Evolutionary conservation across 1,140 invertebrate genomes (phyloP), one percentile per base, ranked within the genome.

Genomic region (Diprion similis): DNA sequence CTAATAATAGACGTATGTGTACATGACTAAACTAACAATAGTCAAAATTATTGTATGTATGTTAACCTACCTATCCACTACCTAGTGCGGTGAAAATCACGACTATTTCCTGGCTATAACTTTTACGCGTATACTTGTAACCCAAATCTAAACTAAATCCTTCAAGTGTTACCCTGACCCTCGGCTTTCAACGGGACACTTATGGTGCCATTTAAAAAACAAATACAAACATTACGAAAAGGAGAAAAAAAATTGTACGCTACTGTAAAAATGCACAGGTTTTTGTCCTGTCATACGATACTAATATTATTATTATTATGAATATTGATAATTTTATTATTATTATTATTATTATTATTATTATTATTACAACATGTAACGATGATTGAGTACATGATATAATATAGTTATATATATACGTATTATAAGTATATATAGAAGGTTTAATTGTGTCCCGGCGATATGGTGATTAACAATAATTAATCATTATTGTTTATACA

Each of bases 201-300:
- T 59, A 15, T 59, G 51, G 51, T 59, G 51, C 51, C 51, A 59
- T 59, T 59, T 59, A 59, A 17, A 59, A 59, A 59, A 37, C 24
- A 37, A 37, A 37, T 3, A 37, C 4, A 59, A 59, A 59, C 7
- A 59, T 4, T 15, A 9, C 6, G 24, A 37, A 3, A 37, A 37
- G 24, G 24, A 4, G 24, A 37, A 59, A 15, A 51, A 59, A 15
- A 6, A 59, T 59, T 4, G 11, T 59, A 59, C 9, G 51, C 51
- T 59, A 59, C n/a, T 59, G 51, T 59, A 59, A 8, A 59, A 59
- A 59, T 59, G 51, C 51, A 17, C 51, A 59, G 51, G 51, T 59
- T 59, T 59, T 59, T 59, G 9, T 59, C 4, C 51, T 59, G 9
- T 59, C 51, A 15, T 59, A 59, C n/a, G 51, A 59, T 59, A 59